Percentiles rank a stretch among this genome's conserved stretches.
phyloP scores from a whole-genome alignment of 2,888 invertebrate species.

The Cheilosia grossa region DNA sequence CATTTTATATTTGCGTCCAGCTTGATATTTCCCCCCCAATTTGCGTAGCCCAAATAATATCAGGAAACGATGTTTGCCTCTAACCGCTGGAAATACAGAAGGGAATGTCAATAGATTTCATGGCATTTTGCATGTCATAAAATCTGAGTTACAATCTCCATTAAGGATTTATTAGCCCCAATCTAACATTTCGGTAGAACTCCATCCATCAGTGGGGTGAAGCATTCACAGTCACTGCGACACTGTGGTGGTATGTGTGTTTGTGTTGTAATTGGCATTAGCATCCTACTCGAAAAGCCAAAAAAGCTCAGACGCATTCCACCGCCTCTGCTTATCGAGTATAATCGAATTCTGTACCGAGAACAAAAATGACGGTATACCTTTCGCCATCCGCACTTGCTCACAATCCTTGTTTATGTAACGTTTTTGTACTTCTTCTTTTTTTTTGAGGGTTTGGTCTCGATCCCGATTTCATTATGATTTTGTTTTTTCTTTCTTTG shows the following conservation, averaged over 20 bases:
- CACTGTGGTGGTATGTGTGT: background rate
- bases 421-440: conserved; percentile 23
- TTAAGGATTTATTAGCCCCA: conserved; percentile 68
- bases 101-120: conserved; percentile 54
- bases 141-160: conserved; percentile 67
- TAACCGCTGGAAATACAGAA: background rate
- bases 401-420: conserved; percentile 59
- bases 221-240: background rate
- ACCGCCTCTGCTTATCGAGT: conserved; percentile 54
- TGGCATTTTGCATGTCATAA: conserved; percentile 70
- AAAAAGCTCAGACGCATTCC: conserved; percentile 32
- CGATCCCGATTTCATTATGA: conserved; percentile 27
- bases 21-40: conserved; percentile 36
- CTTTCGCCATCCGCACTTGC: conserved; percentile 29
- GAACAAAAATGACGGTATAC: conserved; percentile 45
- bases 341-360: conserved; percentile 45
- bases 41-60: conserved; percentile 25
- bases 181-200: conserved; percentile 45
- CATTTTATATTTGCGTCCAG: background rate
- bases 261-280: conserved; percentile 25
- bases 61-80: conserved; percentile 7
- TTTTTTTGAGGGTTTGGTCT: conserved; percentile 20
- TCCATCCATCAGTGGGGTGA: conserved; percentile 19
- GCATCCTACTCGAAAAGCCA: conserved; percentile 11
- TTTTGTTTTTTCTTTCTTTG: conserved; percentile 64